Evolutionary conservation across 1,140 invertebrate species (phyloP).

Genomic region (Tetragonula clypearis): DNA sequence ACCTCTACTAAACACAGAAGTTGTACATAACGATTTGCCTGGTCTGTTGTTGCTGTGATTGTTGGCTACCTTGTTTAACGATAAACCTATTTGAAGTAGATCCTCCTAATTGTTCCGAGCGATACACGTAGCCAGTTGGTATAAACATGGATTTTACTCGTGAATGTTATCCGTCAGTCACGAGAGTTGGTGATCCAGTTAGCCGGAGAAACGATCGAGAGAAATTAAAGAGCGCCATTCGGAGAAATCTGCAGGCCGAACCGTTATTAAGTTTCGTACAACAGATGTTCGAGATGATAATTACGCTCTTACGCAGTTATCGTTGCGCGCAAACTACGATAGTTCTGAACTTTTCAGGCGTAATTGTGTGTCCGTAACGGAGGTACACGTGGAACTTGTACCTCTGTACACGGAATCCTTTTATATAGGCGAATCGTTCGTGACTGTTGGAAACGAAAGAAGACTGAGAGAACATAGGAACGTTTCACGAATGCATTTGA

Average conservation of each 20-base stretch:
- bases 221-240: neutral
- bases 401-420: neutral
- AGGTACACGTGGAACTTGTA: constrained; percentile 2
- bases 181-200: neutral
- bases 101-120: neutral
- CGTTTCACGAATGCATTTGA: neutral
- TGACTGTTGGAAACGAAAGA: neutral
- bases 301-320: constrained; percentile 15
- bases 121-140: neutral
- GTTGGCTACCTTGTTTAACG: neutral
- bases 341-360: constrained; percentile 11
- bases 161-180: neutral
- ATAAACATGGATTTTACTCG: neutral
- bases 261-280: constrained; percentile 19
- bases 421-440: constrained; percentile 18
- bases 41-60: neutral
- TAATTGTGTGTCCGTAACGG: neutral
- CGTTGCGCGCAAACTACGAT: constrained; percentile 14
- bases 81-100: neutral
- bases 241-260: neutral
- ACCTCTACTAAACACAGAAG: neutral
- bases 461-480: neutral
- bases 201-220: neutral
- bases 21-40: neutral
- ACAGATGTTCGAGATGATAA: constrained; percentile 35